Base-by-base conservation (phyloP, 2,888 invertebrate genomes). In the Euplexia lucipara region DNA sequence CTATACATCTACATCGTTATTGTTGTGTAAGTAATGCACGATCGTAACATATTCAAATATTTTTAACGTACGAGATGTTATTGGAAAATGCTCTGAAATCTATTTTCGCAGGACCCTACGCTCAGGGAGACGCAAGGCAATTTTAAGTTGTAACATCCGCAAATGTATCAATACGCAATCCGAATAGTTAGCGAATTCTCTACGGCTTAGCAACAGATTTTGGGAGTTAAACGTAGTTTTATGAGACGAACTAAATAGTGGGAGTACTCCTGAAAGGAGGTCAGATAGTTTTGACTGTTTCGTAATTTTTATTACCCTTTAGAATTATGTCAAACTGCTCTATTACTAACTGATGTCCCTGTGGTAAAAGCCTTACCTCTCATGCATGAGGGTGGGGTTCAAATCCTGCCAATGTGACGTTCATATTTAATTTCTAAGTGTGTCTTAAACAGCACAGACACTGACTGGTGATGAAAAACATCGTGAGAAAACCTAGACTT, bases 61-160 rank as follows among this genome's bases (percentile, higher is more conserved):
- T 63, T 64, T 32, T 53, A n/a, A 64, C 44, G 30, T 59, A 37
- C 48, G 37, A 44, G 9, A 61, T 54, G 20, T 54, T 68, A 68
- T 68, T 68, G 66, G 70, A 54, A 60, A 77, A 59, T 61, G 39
- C 39, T 70, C 54, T 35, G 63, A 61, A 64, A 77, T 77, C 45
- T 57, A 75, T 74, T 69, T 75, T 64, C 65, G 20, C 41, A 58
- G 54, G 44, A 49, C 30, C 41, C 35, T 41, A 51, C 45, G 75
- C 67, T 68, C 39, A 49, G 75, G 78, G 71, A 68, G 57, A 52
- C 63, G 60, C 75, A 57, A 74, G 42, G 63, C 75, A 78, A 78
- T 78, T 75, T 69, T 75, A 66, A 63, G 65, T 78, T 63, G 41
- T 67, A 58, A 41, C 63, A 64, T 51, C 44, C 37, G 35, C 22